Base-by-base conservation (phyloP, 2,888 invertebrate species). In the Automeris io region DNA sequence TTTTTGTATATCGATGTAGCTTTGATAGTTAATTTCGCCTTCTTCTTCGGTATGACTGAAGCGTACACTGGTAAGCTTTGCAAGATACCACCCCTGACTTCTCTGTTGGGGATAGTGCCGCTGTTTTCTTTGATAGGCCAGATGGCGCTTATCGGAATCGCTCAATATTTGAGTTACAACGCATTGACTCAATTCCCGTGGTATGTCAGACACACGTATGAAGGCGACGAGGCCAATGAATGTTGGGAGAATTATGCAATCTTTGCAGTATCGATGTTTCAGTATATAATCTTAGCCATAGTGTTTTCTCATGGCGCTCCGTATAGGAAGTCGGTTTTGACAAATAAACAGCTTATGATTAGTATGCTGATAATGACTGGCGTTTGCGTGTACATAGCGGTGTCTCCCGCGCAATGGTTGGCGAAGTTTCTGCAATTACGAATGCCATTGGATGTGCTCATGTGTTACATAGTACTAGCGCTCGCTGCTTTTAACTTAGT, bases 221-320 rank as follows among this genome's bases (percentile, higher is more conserved):
- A 74, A 9, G 82, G 83, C 0, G 88, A 91, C 3, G 89, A 92
- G 24, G 88, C 77, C 1, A 88, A 90, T 18, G 89, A 90, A 2
- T 94, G 95, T 40, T 90, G 90, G 72, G 97, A 97, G 69, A 96
- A 96, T 62, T 97, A 95, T 57, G 90, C 94, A 0, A 89, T 98
- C 25, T 98, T 93, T 67, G 88, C 93, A 0, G 88, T 96, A 1
- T 95, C 96, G 0, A 92, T 94, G 65, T 96, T 96, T 70, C 98
- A 98, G 63, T 98, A 98, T 61, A 93, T 98, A 1, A 93, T 93
- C 16, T 83, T 97, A 48, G 96, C 96, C 0, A 89, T 96, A 46
- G 92, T 94, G 0, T 98, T 95, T 70, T 96, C 96, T 0, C 95
- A 95, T 64, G 98, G 98, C 0, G 90, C 92, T 5, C 98, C 98